Percentiles rank a stretch among this genome's conserved stretches.
Conservation (phyloP, 2,797 vertebrate genomes). For the Cuniculus paca region DNA sequence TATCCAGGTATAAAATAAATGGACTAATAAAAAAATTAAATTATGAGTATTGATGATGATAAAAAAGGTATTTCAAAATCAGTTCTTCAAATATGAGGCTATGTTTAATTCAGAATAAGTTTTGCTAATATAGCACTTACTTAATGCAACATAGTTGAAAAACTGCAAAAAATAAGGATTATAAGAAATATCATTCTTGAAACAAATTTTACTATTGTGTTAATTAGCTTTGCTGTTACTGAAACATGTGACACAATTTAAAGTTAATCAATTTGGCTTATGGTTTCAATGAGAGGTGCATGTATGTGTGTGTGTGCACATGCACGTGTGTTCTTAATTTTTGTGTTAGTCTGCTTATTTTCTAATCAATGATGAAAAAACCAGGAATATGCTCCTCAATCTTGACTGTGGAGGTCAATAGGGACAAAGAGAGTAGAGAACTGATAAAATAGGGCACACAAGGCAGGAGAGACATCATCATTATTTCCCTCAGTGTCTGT, state of each 20-base stretch:
- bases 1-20: neutral
- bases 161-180: neutral
- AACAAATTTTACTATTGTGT: neutral
- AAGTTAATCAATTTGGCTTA: neutral
- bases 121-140: neutral
- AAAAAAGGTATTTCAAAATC: neutral
- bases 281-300: neutral
- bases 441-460: constrained; percentile 31
- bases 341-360: constrained; percentile 58
- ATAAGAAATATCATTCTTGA: neutral
- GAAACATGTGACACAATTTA: neutral
- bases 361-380: constrained; percentile 28
- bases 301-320: neutral
- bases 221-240: neutral
- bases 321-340: neutral
- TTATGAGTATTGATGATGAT: neutral
- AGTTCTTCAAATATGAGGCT: neutral
- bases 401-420: neutral
- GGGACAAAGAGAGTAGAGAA: neutral
- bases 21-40: neutral
- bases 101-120: neutral
- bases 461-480: neutral
- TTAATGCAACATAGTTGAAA: neutral
- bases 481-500: constrained; percentile 65
- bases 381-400: constrained; percentile 23